Conservation (phyloP, 2,797 vertebrate genomes). For the Ficedula albicollis region DNA sequence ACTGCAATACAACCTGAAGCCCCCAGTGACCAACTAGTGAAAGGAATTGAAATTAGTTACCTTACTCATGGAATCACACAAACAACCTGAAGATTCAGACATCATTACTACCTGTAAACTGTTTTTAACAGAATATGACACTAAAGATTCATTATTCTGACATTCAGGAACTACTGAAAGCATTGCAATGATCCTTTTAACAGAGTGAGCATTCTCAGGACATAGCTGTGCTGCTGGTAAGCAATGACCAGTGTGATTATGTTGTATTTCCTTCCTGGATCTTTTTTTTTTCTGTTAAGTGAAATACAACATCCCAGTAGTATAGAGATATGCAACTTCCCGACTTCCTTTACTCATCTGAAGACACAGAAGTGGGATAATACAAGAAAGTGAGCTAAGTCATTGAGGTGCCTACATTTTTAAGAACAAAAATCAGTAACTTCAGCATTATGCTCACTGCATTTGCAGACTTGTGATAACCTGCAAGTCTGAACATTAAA, state of each 20-base stretch:
- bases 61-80: not conserved
- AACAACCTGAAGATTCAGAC: not conserved
- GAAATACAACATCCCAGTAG: not conserved
- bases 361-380: not conserved
- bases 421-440: not conserved
- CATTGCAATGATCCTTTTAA: not conserved
- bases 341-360: not conserved
- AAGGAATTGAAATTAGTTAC: conserved; percentile 3
- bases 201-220: fast-evolving
- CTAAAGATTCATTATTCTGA: not conserved
- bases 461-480: not conserved
- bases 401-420: not conserved
- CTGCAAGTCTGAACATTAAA: not conserved
- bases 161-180: not conserved
- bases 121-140: not conserved
- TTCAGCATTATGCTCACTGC: not conserved
- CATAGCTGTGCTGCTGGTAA: not conserved
- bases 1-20: conserved; percentile 34
- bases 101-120: not conserved
- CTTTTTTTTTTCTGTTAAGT: not conserved
- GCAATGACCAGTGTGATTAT: not conserved
- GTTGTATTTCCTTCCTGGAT: not conserved
- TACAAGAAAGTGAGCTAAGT: not conserved
- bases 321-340: not conserved
- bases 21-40: not conserved